Conservation (phyloP, 2,888 invertebrate genomes). For the Hirtodrosophila confusa region DNA sequence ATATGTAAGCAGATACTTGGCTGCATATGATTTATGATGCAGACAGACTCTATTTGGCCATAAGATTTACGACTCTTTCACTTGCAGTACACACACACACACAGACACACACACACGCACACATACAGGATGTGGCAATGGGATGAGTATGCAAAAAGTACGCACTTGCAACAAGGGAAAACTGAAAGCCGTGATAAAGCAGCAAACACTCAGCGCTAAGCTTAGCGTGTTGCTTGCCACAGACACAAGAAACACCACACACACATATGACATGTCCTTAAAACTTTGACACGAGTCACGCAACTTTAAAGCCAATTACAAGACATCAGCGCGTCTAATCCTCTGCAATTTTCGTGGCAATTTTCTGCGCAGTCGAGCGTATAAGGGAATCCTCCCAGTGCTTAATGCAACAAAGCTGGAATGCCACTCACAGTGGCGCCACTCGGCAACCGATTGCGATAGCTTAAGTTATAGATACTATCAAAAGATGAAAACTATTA, state of each 20-base stretch:
- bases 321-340: constrained; percentile 43
- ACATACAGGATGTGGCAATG: constrained; percentile 21
- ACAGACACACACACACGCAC: constrained; percentile 9
- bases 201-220: constrained; percentile 50
- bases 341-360: constrained; percentile 31
- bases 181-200: constrained; percentile 52
- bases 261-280: constrained; percentile 49
- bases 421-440: too few species aligned
- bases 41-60: constrained; percentile 54
- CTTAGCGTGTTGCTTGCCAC: constrained; percentile 50
- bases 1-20: constrained; percentile 51
- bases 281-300: constrained; percentile 46
- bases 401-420: neutral
- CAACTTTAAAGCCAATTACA: constrained; percentile 69
- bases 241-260: constrained; percentile 17
- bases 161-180: constrained; percentile 39
- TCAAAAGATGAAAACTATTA: too few species aligned
- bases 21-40: constrained; percentile 75
- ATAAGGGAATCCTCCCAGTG: constrained; percentile 19
- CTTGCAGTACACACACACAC: constrained; percentile 33
- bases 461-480: too few species aligned
- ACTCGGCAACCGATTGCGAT: too few species aligned
- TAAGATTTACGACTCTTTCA: constrained; percentile 71
- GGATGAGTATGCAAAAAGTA: constrained; percentile 63
- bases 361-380: constrained; percentile 42